Evolutionary conservation across 2,113 vertebrate species (phyloP).

Genomic region (Tylochromis polylepis): DNA sequence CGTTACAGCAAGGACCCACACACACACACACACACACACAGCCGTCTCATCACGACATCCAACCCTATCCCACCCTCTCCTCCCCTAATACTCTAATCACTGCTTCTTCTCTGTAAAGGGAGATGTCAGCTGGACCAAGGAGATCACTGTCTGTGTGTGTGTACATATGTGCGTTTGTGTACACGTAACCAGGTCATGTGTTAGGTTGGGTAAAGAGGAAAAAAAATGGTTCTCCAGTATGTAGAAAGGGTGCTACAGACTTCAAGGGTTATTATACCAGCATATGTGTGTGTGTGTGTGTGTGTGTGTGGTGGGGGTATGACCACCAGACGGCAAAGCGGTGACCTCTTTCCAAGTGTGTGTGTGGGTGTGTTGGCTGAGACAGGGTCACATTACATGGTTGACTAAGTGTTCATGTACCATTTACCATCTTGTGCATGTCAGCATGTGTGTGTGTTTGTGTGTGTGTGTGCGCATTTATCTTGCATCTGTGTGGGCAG

Average conservation of each 20-base stretch:
- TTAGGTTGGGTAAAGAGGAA: background rate
- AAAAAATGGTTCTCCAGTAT: background rate
- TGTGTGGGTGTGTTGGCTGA: constrained; percentile 1
- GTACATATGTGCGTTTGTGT: constrained; percentile 4
- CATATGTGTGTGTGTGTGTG: background rate
- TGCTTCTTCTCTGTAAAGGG: constrained; percentile 4
- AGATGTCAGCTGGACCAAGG: constrained; percentile 29
- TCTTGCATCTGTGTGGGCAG: background rate
- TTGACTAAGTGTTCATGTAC: constrained; percentile 59
- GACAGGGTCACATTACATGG: constrained; percentile 53
- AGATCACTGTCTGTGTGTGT: background rate
- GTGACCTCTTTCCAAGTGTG: constrained; percentile 54
- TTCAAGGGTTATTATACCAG: constrained; percentile 14
- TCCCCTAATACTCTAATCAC: constrained; percentile 8
- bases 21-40: background rate
- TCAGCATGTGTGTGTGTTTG: constrained; percentile 30
- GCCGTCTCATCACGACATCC: constrained; percentile 6
- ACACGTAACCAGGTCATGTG: background rate
- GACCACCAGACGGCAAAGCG: constrained; percentile 59
- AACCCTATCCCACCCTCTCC: background rate
- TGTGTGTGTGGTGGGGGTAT: background rate
- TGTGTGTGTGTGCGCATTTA: constrained; percentile 4
- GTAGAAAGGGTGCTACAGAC: background rate
- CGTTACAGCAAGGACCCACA: constrained; percentile 57
- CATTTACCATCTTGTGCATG: constrained; percentile 49